Conservation (phyloP, 2,113 vertebrate genomes). For the Pachyramphus minor region DNA sequence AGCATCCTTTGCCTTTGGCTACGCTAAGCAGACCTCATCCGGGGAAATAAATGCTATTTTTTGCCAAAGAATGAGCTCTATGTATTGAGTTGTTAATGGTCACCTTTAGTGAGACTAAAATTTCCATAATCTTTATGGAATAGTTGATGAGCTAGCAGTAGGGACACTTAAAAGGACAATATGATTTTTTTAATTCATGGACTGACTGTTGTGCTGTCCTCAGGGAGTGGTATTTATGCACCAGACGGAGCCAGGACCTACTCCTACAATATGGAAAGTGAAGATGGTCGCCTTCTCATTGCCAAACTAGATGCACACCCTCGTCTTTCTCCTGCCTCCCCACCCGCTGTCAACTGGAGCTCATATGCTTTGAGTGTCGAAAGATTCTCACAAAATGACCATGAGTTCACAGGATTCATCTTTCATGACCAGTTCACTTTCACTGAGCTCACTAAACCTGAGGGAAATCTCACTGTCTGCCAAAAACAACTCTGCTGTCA, state of each 20-base stretch:
- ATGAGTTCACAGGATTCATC: constrained; percentile 46
- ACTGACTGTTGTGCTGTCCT: background rate
- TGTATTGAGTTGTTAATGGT: background rate
- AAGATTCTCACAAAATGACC: background rate
- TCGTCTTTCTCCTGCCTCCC: background rate
- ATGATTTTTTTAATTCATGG: background rate
- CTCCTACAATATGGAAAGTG: constrained; percentile 66
- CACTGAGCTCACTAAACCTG: constrained; percentile 15
- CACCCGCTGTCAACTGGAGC: constrained; percentile 38
- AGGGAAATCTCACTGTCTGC: constrained; percentile 51
- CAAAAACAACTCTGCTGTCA: constrained; percentile 74
- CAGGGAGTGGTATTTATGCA: constrained; percentile 73
- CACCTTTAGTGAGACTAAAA: background rate
- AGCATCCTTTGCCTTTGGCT: background rate
- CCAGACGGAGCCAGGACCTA: constrained; percentile 42
- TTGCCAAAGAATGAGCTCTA: background rate
- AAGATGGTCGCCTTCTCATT: constrained; percentile 63
- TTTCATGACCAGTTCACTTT: constrained; percentile 71
- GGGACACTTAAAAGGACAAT: background rate
- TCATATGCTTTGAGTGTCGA: constrained; percentile 14
- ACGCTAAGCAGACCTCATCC: background rate
- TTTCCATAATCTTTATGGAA: background rate
- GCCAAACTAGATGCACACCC: constrained; percentile 58
- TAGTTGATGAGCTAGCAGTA: background rate
- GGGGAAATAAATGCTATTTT: background rate